Evolutionary conservation across 2,797 vertebrate genomes (phyloP).

Genomic region (Todus mexicanus): DNA sequence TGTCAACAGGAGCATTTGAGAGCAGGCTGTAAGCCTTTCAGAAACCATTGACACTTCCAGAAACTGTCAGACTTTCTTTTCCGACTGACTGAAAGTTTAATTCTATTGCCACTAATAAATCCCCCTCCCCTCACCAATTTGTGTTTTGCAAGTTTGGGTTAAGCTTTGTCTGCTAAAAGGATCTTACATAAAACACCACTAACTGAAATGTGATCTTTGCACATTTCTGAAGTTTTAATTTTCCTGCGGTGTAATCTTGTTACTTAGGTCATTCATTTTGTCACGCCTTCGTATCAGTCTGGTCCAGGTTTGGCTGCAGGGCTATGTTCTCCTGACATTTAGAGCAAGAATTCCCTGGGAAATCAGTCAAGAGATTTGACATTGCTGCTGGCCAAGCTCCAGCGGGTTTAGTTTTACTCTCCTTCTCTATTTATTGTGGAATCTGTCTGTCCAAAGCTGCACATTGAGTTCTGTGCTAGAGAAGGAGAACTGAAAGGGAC

Average conservation of each 20-base stretch:
- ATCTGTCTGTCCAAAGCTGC: constrained; percentile 30
- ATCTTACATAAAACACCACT: constrained; percentile 2
- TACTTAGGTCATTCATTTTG: constrained; percentile 61
- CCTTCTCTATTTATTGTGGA: constrained; percentile 44
- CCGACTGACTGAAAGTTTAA: background rate
- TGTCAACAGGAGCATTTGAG: background rate
- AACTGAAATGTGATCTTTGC: constrained; percentile 43
- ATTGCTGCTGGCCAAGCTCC: constrained; percentile 70
- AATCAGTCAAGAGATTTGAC: constrained; percentile 79
- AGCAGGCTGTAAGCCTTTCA: constrained; percentile 1
- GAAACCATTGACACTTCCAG: background rate
- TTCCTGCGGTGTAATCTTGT: constrained; percentile 35
- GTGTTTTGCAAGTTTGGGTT: background rate
- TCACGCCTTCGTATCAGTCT: constrained; percentile 45
- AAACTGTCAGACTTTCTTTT: background rate
- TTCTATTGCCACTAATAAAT: background rate
- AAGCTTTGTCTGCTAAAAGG: constrained; percentile 28
- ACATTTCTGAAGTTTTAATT: constrained; percentile 52
- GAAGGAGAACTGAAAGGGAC: constrained; percentile 48
- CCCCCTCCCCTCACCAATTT: background rate
- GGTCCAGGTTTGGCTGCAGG: constrained; percentile 62
- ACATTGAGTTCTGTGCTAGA: constrained; percentile 43
- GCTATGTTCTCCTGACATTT: constrained; percentile 77
- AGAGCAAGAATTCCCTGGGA: constrained; percentile 78
- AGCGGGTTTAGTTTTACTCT: constrained; percentile 74